Percentiles rank a stretch among this genome's conserved stretches.
phyloP scores from a whole-genome alignment of 2,797 vertebrate species.

The Poeciliopsis infans region DNA sequence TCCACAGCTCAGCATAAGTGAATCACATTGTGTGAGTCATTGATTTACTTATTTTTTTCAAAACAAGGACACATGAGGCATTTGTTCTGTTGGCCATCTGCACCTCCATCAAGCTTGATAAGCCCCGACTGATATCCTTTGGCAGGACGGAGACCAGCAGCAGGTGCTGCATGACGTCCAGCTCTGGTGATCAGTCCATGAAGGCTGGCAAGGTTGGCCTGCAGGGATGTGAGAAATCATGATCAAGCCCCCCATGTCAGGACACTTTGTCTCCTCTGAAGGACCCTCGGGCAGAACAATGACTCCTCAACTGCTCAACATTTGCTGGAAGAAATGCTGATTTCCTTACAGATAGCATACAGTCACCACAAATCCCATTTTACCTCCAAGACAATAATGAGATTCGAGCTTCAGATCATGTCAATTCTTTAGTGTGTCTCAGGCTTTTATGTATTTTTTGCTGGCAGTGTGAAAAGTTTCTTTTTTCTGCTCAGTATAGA shows the following conservation, averaged over 20 bases:
- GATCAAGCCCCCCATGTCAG: conserved; percentile 19
- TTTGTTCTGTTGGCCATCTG: conserved; percentile 63
- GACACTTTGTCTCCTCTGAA: background rate
- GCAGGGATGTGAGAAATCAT: conserved; percentile 7
- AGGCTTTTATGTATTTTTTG: background rate
- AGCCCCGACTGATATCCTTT: conserved; percentile 56
- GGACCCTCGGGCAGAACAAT: conserved; percentile 30
- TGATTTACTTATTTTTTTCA: conserved; percentile 33
- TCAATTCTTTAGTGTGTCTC: background rate
- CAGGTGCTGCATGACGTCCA: conserved; percentile 57
- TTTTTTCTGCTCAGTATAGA: background rate
- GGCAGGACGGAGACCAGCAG: conserved; percentile 50
- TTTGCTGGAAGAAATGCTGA: conserved; percentile 17
- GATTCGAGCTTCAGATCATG: background rate
- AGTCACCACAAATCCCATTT: conserved; percentile 7
- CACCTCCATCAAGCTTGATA: conserved; percentile 60
- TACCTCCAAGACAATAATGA: background rate
- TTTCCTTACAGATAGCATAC: conserved; percentile 10
- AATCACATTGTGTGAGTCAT: conserved; percentile 64
- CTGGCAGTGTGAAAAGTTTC: background rate
- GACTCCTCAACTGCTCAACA: conserved; percentile 24
- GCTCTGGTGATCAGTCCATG: conserved; percentile 48
- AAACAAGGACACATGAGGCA: conserved; percentile 51
- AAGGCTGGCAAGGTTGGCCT: conserved; percentile 16
- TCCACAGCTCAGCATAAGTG: conserved; percentile 54